phyloP scores from a whole-genome alignment of 2,113 vertebrate genomes.

The Cisticola juncidis region DNA sequence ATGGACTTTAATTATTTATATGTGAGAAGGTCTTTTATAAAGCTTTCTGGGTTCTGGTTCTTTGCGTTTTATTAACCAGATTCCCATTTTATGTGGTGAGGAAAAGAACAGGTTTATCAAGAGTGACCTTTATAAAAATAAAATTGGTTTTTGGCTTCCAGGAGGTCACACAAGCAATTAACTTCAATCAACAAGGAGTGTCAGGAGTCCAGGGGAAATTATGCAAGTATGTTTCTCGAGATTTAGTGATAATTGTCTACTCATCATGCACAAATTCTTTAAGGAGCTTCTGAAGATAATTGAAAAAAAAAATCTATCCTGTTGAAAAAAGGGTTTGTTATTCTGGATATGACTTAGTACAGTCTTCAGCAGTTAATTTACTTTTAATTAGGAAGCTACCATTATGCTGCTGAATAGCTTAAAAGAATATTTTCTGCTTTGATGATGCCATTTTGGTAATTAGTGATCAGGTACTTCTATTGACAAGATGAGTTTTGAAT shows the following conservation, averaged over 20 bases:
- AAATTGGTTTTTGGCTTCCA: slow-evolving; percentile 3
- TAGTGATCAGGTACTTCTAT: neutral
- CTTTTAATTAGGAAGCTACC: slow-evolving; percentile 16
- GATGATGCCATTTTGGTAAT: neutral
- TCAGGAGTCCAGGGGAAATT: slow-evolving; percentile 32
- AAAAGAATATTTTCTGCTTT: neutral
- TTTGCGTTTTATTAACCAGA: neutral
- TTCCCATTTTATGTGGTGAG: neutral
- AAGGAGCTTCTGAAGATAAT: slow-evolving; percentile 4
- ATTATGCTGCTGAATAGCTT: neutral
- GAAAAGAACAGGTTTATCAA: slow-evolving; percentile 5
- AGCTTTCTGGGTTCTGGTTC: neutral
- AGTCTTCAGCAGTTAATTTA: slow-evolving; percentile 1
- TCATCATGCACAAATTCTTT: slow-evolving; percentile 20
- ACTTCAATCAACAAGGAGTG: slow-evolving; percentile 58
- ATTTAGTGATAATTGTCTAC: slow-evolving; percentile 49
- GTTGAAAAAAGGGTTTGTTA: slow-evolving; percentile 4
- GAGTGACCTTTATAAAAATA: slow-evolving; percentile 6
- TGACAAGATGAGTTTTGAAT: neutral
- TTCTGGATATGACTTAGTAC: neutral
- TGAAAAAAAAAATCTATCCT: neutral
- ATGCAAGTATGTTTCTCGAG: slow-evolving; percentile 31
- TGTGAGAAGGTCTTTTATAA: neutral
- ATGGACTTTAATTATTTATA: neutral
- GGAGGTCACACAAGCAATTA: slow-evolving; percentile 56